Evolutionary conservation across 2,113 vertebrate species (phyloP), one percentile per base, ranked within the genome.

Genomic region (Hippocampus abdominalis): DNA sequence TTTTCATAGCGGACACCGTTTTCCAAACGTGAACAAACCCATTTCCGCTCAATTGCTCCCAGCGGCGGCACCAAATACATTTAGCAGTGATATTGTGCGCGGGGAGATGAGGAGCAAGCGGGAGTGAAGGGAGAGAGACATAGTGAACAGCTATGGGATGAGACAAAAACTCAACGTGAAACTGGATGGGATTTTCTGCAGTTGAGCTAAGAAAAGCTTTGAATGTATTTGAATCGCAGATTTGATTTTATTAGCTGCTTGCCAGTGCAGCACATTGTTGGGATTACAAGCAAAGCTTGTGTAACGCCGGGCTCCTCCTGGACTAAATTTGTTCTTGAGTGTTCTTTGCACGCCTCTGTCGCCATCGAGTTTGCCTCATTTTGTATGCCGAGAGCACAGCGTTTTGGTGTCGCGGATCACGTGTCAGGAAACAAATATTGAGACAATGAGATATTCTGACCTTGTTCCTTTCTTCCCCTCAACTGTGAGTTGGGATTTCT

Each of bases 31-130:
- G 90, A 89, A 89, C 86, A 89, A 90, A 90, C 86, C 87, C 81
- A 89, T 91, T 91, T 92, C 86, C 89, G 86, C 89, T 91, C 90
- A 89, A 88, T 92, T 90, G 86, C 88, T 91, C 91, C 87, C 84
- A 91, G 88, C 89, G 89, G 90, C 82, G 64, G 84, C 86, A 86
- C 89, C 88, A 92, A 91, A 92, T 91, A 92, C 91, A 91, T 91
- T 91, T 90, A 88, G 87, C 86, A 86, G 84, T 91, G 91, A 91
- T 90, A 88, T 85, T 90, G 84, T 73, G 82, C 75, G 80, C 85
- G 74, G 80, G 71, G 79, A 73, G 81, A 79, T 67, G 56, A 72
- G 84, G 79, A 82, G 78, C 77, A 71, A 64, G 65, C 66, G 76
- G 72, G 78, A 84, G 84, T 76, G 73, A 81, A 69, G 72, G 71